phyloP scores from a whole-genome alignment of 2,113 vertebrate species.

The Turdus rufiventris region DNA sequence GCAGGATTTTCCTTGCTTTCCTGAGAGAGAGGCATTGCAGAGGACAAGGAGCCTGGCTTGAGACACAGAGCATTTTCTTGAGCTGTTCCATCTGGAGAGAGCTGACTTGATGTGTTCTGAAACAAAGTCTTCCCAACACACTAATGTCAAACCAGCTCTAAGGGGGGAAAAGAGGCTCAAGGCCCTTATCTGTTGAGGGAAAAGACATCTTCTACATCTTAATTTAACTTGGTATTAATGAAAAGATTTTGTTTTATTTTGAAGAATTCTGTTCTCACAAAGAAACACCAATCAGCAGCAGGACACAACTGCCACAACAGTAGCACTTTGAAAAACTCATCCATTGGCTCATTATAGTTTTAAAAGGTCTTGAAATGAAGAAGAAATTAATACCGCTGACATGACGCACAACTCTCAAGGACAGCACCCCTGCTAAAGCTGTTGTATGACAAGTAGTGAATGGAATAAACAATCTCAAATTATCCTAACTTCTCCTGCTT shows the following conservation, averaged over 20 bases:
- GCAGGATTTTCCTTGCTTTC: background rate
- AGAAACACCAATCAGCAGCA: background rate
- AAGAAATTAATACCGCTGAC: background rate
- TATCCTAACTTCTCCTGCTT: background rate
- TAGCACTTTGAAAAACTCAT: background rate
- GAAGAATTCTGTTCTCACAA: background rate
- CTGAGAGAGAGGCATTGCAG: background rate
- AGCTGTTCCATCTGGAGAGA: background rate
- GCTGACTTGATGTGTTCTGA: background rate
- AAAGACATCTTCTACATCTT: background rate
- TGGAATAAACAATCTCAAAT: background rate
- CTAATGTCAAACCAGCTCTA: background rate
- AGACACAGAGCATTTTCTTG: background rate
- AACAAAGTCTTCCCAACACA: background rate
- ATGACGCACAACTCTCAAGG: background rate
- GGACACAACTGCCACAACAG: background rate
- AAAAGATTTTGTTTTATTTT: background rate
- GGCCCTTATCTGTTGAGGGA: background rate
- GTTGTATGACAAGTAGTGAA: background rate
- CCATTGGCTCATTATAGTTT: background rate
- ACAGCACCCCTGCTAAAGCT: background rate
- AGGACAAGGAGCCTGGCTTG: background rate
- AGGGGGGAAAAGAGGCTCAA: background rate
- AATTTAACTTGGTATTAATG: background rate
- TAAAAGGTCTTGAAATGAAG: background rate